Evolutionary conservation across 1,140 invertebrate genomes (phyloP).

Genomic region (Kradibia gibbosae): DNA sequence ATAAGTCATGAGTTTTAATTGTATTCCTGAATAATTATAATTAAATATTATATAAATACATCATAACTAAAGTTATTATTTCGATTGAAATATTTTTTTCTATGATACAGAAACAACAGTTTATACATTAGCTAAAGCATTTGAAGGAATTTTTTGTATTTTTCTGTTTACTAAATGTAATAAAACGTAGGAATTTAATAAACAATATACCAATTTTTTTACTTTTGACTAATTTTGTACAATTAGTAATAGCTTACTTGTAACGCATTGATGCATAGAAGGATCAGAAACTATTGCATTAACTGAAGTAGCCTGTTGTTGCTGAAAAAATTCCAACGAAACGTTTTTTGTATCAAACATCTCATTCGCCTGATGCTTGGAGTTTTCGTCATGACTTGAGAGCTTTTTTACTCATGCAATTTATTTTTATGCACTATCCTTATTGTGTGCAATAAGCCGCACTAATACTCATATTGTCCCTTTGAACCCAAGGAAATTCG

Average conservation of each 20-base stretch:
- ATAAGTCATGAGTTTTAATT: slow-evolving; percentile 1
- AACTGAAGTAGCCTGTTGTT: slow-evolving; percentile 24
- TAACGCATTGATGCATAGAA: slow-evolving; percentile 20
- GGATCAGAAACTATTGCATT: slow-evolving; percentile 19
- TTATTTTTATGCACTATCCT: slow-evolving; percentile 4
- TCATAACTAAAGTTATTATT: no score
- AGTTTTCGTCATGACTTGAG: neutral
- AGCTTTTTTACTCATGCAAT: slow-evolving; percentile 19
- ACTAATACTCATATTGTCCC: slow-evolving; percentile 5
- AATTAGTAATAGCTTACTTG: slow-evolving; percentile 25
- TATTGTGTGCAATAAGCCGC: slow-evolving; percentile 7
- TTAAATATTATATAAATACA: no score
- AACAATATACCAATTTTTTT: slow-evolving; percentile 5
- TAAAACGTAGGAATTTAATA: neutral
- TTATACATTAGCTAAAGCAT: slow-evolving; percentile 11
- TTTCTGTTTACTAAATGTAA: neutral
- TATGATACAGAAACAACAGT: neutral
- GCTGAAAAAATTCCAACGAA: slow-evolving; percentile 4
- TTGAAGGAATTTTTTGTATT: neutral
- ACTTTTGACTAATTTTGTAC: slow-evolving; percentile 17
- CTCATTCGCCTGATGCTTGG: neutral
- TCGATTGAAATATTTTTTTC: no score
- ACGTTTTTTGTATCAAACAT: slow-evolving; percentile 15
- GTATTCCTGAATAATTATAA: no score
- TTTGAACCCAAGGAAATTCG: slow-evolving; percentile 18